These are phyloP conservation scores for Ormyrus rosae DNA, from an alignment of 2,888 invertebrate genomes.

Conservation along the genomic window DNA sequence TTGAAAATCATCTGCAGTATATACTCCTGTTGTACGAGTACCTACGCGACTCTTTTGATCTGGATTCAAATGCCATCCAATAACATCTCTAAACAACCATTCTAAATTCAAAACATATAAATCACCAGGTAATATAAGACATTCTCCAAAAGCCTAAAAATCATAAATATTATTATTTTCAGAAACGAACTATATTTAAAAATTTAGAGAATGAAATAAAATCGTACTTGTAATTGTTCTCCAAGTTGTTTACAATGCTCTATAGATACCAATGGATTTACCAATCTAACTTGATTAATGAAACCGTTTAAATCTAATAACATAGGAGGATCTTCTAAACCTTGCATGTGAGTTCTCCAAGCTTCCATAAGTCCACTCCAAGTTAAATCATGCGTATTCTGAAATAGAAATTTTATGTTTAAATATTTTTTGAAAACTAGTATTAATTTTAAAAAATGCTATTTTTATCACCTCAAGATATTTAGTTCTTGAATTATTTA, in stretches of 20 bases:
- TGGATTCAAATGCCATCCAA: slow-evolving; percentile 81
- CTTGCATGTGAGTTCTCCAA: slow-evolving; percentile 70
- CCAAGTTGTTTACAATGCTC: slow-evolving; percentile 72
- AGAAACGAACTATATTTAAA: background rate
- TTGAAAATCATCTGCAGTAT: slow-evolving; percentile 85
- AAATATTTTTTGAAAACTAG: background rate
- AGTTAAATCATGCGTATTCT: slow-evolving; percentile 51
- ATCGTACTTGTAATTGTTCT: slow-evolving; percentile 71
- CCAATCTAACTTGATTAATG: slow-evolving; percentile 69
- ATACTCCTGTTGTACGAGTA: slow-evolving; percentile 82
- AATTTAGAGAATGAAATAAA: background rate
- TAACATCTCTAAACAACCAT: slow-evolving; percentile 83
- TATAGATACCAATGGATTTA: slow-evolving; percentile 72
- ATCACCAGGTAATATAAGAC: slow-evolving; percentile 77
- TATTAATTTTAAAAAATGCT: slow-evolving; percentile 19
- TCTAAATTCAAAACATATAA: slow-evolving; percentile 82
- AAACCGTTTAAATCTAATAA: slow-evolving; percentile 70
- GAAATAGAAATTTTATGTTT: slow-evolving; percentile 5
- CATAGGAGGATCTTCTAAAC: slow-evolving; percentile 71
- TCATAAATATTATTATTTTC: too few relatives aligned
- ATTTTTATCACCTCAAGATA: slow-evolving; percentile 71
- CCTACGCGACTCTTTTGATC: slow-evolving; percentile 76
- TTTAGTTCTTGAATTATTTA: slow-evolving; percentile 70
- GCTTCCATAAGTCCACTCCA: slow-evolving; percentile 73
- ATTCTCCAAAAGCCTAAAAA: slow-evolving; percentile 79